phyloP scores from a whole-genome alignment of 2,113 vertebrate genomes.

The Thamnophis sirtalis region DNA sequence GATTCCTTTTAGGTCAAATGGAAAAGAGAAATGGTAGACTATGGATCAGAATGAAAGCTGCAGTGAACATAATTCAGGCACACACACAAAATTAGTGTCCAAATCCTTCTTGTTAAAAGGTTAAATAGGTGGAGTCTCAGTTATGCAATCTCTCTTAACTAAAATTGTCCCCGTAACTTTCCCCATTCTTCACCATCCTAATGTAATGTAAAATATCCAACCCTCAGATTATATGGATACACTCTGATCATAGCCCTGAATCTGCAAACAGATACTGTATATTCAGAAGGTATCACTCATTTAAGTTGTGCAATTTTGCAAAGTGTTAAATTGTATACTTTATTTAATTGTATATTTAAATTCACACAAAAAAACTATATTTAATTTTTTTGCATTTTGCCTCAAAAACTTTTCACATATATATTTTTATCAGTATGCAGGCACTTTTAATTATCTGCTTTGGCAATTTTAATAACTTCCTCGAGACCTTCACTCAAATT shows the following conservation, averaged over 20 bases:
- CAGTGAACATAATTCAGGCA: background rate
- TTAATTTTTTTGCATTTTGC: background rate
- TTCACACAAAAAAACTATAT: background rate
- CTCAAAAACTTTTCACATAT: background rate
- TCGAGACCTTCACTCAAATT: background rate
- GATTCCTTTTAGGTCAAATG: background rate
- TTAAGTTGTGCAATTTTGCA: background rate
- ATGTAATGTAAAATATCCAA: background rate
- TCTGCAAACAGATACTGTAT: background rate
- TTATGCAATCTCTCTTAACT: background rate
- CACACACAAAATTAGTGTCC: background rate
- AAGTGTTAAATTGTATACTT: background rate
- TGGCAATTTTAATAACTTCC: background rate
- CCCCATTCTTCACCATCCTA: background rate
- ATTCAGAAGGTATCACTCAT: background rate
- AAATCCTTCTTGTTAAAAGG: background rate
- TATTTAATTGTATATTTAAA: background rate
- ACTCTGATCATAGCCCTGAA: background rate
- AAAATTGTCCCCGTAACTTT: background rate
- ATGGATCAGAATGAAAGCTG: background rate
- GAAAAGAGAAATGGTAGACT: background rate
- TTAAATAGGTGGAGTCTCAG: background rate
- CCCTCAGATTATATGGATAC: background rate
- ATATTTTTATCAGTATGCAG: background rate
- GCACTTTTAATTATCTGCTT: background rate